Base-by-base conservation (phyloP, 2,797 vertebrate species). In the Coccyzus lansbergi region DNA sequence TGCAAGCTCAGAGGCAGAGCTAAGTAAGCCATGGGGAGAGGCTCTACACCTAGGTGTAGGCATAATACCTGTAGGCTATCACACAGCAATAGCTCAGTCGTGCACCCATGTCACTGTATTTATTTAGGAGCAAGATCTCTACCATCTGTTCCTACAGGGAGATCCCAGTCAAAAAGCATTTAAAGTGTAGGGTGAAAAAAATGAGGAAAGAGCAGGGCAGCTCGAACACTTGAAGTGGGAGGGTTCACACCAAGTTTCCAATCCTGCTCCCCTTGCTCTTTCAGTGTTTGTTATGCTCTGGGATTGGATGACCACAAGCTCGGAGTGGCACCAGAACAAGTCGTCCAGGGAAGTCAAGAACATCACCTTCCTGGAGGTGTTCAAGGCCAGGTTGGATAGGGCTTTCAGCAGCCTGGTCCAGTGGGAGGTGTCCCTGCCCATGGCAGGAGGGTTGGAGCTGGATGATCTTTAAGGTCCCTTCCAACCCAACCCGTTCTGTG, bases 111-210 rank as follows among this genome's bases (percentile, higher is more conserved):
- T 58, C 51, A 20, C 51, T 19, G 31, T 44, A 18, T 58, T 19
- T 4, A 18, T 58, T 53, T 12, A 16, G 25, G 53, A 74, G 65
- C 19, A 46, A 46, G 86, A 60, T 34, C 1, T 0, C 56, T 40
- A 20, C 56, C 29, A 38, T 4, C 33, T 33, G 22, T 24, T 86
- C 15, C 60, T 63, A 44, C 12, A 24, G 22, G 20, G 40, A 70
- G n/a, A 78, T 48, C 8, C 28, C 48, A 42, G 31, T 16, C 48
- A 78, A 75, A 83, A 8, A 58, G 38, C 58, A 16, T 44, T 38
- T 2, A 0, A 34, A 56, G 21, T 0, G 0, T 0, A 28, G 21
- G 19, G 25, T 25, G 29, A 64, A 87, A 20, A 33, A 17, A n/a
- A n/a, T n/a, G 36, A 88, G 19, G 46, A 38, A 83, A 52, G 25